Evolutionary conservation across 2,113 vertebrate species (phyloP), one percentile per base, ranked within the genome.

Genomic region (Microtus richardsoni): DNA sequence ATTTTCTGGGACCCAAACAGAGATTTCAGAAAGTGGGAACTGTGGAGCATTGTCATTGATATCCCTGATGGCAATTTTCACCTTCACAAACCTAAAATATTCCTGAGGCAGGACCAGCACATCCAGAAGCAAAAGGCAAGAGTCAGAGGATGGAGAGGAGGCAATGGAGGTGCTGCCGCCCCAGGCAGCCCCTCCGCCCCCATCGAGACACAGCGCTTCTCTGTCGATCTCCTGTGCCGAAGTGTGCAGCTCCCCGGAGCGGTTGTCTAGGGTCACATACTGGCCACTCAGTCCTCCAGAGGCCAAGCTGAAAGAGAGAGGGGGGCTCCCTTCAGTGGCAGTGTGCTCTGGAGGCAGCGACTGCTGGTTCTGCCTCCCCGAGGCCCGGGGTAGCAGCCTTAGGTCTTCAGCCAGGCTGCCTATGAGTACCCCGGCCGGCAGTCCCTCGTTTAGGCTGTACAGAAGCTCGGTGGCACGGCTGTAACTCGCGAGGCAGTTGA

Each of bases 371-470:
- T 47, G 94, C 13, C 92, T 62, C 12, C 62, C 82, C 0, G 93
- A 64, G 9, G 98, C 97, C 5, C 95, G 88, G 79, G 99, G 12
- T 93, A 98, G 98, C 95, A 99, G 98, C 96, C 98, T 98, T 98
- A 99, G 98, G 98, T 99, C 99, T 93, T 97, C 98, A n/a, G 99
- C 99, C 95, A 99, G 98, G 97, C 99, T 99, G 85, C 99, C 99
- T 4, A 99, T 99, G 75, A 99, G 99, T 93, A 99, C 99, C 0
- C 99, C 99, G 0, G 98, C 98, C 0, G 99, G 99, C 97, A 99
- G 99, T 96, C 99, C 99, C 98, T 99, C 99, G 41, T 99, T 99
- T 98, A 99, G 99, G 95, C 99, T 99, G 99, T 99, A 99, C 98
- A 99, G 98, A 94, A 99, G 99, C 98, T 99, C 99, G 0, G 99